Evolutionary conservation across 1,140 invertebrate species (phyloP), one percentile per base, ranked within the genome.

Genomic region (Odontomachus brunneus): DNA sequence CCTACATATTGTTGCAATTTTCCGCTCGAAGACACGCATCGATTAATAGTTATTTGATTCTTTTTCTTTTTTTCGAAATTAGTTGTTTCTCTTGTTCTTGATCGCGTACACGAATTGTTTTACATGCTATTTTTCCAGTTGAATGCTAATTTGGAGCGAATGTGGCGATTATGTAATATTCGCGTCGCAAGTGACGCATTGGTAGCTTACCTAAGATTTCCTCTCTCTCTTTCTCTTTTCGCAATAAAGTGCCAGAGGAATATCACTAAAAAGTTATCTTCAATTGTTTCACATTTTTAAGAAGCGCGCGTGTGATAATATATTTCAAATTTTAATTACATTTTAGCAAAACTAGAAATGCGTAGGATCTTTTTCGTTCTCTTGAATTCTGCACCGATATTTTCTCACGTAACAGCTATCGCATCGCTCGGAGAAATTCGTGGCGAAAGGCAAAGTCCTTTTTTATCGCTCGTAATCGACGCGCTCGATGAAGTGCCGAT

Each of bases 381-480:
- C 5, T 2, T 17, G 12, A 0, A 17, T 57, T 12, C 24, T 12
- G 22, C 14, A 12, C 17, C 26, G 48, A 9, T 12, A 49, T 51
- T 51, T 67, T 67, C 57, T 29, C 19, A 3, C 49, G 33, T 65
- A 76, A 38, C 7, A 14, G 1, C 63, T 26, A 51, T 33, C 51
- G 14, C 69, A n/a, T 5, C 22, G 38, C 60, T 51, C 44, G 49
- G 71, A 59, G 78, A 86, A 71, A 76, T 74, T 66, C 26, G 66
- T 83, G 73, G 53, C 78, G 85, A 87, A 86, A 87, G 60, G 49
- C 38, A 80, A 86, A 66, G 57, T 38, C 38, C 51, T 75, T 48
- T 78, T 78, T 78, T 78, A 78, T 76, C 57, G 53, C 51, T 53
- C 26, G 15, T 78, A 78, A 84, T 84, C 63, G 59, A 59, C 48